A percentile compares a stretch with the other conserved stretches of the same genome.
Evolutionary conservation across 2,113 vertebrate genomes (phyloP).

Genomic region (Boleophthalmus pectinirostris): DNA sequence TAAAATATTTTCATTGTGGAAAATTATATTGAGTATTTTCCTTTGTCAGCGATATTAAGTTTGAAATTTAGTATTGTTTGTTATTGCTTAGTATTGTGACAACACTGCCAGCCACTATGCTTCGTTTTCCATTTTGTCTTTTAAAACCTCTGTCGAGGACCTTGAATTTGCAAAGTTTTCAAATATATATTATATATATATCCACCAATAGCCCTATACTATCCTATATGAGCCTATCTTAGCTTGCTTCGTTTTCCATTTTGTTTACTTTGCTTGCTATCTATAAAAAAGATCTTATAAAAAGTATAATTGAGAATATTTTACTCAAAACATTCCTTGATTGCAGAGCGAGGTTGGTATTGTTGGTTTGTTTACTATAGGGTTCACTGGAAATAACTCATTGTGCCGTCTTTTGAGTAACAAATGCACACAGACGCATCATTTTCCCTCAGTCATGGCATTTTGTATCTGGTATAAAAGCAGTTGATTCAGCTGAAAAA

Average conservation of each 20-base stretch:
- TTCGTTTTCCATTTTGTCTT: neutral
- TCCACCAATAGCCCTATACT: neutral
- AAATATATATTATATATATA: neutral
- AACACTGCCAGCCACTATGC: neutral
- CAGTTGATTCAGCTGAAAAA: constrained; percentile 26
- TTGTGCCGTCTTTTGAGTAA: neutral
- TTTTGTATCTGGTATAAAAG: constrained; percentile 7
- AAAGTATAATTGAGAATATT: neutral
- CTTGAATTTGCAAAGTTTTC: too few relatives aligned
- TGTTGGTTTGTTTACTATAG: neutral
- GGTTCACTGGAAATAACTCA: neutral
- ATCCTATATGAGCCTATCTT: neutral
- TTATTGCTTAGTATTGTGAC: neutral
- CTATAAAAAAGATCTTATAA: neutral
- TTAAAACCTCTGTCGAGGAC: neutral
- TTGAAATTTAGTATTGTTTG: too few relatives aligned
- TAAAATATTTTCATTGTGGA: neutral
- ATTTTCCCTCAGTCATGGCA: constrained; percentile 11
- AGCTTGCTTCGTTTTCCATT: too few relatives aligned
- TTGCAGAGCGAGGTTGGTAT: neutral
- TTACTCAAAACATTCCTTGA: neutral
- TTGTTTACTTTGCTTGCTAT: neutral
- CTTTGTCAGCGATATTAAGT: too few relatives aligned
- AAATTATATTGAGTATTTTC: neutral
- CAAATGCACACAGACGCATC: neutral